phyloP scores from a whole-genome alignment of 2,888 invertebrate genomes.

The Apotomis betuletana region DNA sequence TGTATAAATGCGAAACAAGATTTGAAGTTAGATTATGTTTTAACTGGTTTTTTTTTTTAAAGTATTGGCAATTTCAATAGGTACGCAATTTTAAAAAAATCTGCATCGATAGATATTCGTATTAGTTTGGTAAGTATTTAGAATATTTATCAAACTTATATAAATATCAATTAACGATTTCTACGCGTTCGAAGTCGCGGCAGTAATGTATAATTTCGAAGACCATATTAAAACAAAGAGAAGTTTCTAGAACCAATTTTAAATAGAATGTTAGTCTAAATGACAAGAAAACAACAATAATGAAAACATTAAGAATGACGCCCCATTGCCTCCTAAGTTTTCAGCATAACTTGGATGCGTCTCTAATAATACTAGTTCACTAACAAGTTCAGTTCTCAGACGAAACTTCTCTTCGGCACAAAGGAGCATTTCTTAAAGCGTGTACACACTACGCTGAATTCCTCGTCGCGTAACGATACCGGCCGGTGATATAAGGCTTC shows the following conservation, averaged over 20 bases:
- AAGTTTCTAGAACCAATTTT: too few species aligned
- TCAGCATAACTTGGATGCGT: background rate
- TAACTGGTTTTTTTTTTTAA: background rate
- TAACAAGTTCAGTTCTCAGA: constrained; percentile 12
- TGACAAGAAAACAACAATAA: background rate
- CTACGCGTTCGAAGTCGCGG: too few species aligned
- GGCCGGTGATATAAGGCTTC: too few species aligned
- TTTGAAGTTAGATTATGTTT: background rate
- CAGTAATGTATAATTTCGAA: too few species aligned
- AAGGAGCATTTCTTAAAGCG: background rate
- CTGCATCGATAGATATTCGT: background rate
- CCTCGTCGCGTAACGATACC: too few species aligned
- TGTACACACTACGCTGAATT: background rate
- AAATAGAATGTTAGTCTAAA: background rate
- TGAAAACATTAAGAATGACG: background rate
- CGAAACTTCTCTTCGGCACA: background rate
- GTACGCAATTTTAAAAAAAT: background rate
- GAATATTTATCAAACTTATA: background rate
- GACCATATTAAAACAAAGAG: too few species aligned
- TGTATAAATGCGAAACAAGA: constrained; percentile 10
- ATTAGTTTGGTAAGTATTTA: background rate
- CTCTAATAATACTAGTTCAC: constrained; percentile 4
- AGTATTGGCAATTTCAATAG: background rate
- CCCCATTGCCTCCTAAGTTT: background rate
- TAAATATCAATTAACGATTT: background rate